Percentiles rank a stretch among this genome's conserved stretches.
Conservation (phyloP, 2,113 vertebrate species). For the Gorsachius goisagi region DNA sequence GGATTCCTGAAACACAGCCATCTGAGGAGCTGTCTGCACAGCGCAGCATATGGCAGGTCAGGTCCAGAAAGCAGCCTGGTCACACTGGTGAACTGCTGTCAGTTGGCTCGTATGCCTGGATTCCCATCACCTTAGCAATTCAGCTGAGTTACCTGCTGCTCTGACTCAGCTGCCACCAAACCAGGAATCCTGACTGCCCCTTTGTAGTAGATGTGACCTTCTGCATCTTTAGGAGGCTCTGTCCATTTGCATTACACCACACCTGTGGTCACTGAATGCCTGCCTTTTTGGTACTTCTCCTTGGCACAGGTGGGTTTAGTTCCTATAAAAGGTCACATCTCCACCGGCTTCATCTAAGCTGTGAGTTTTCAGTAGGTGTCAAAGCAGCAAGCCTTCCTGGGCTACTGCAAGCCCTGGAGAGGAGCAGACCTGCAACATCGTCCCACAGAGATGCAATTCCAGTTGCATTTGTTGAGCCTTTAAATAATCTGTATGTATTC, state of each 20-base stretch:
- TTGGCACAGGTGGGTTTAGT: not conserved
- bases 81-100: not conserved
- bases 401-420: not conserved
- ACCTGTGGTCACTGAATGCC: not conserved
- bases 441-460: not conserved
- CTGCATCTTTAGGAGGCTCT: not conserved
- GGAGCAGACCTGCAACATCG: not conserved
- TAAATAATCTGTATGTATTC: accelerated
- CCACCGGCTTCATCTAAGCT: not conserved
- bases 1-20: not conserved
- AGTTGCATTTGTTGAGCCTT: not conserved
- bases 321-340: not conserved
- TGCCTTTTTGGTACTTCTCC: not conserved
- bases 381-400: not conserved
- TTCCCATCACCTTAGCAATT: not conserved
- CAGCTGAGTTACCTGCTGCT: not conserved
- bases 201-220: not conserved
- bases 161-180: not conserved
- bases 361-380: not conserved
- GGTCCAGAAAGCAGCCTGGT: not conserved
- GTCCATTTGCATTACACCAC: not conserved
- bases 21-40: not conserved
- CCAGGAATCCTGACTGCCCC: not conserved
- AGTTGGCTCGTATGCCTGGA: not conserved
- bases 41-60: not conserved